Evolutionary conservation across 1,140 invertebrate genomes (phyloP), one percentile per base, ranked within the genome.

Genomic region (Sesamia nonagrioides): DNA sequence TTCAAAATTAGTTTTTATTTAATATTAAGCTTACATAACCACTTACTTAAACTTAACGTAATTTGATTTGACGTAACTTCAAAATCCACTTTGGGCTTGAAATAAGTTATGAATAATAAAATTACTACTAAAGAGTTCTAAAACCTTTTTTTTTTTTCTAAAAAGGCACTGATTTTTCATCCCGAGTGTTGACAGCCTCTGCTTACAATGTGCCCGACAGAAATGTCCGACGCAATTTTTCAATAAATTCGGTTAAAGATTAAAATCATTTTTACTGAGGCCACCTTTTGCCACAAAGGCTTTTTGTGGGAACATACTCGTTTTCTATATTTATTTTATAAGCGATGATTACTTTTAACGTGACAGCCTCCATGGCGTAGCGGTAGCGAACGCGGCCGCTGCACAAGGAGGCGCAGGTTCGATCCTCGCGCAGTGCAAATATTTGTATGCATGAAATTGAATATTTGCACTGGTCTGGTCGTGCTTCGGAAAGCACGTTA

Each of bases 191-290:
- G 83, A 86, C 85, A 87, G 82, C 82, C 81, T 75, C 80, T 80
- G 78, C 80, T 85, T 86, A 85, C 83, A 71, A 81, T 15, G 37
- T 9, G 82, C 58, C 80, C 68, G 82, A 84, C 74, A 77, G 83
- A 86, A 87, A 87, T 89, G 84, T 78, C 81, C 74, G 27, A 61
- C 69, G 69, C 83, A 85, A 88, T 81, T 81, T 84, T 84, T 84
- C 85, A 87, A 87, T 88, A 88, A 88, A 85, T 82, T 85, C 74
- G 80, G 74, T 82, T 27, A 86, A 81, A 85, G 79, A 81, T 85
- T 81, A 84, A 84, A 76, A 84, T 81, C 48, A 83, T 80, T 84
- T 84, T 81, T 83, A 80, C 75, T 80, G 78, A 74, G 77, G 80
- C 42, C 63, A 74, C 37, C 37, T 74, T 77, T n/a, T 83, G 27